Base-by-base conservation (phyloP, 2,888 invertebrate species). In the Itoplectis maculator region DNA sequence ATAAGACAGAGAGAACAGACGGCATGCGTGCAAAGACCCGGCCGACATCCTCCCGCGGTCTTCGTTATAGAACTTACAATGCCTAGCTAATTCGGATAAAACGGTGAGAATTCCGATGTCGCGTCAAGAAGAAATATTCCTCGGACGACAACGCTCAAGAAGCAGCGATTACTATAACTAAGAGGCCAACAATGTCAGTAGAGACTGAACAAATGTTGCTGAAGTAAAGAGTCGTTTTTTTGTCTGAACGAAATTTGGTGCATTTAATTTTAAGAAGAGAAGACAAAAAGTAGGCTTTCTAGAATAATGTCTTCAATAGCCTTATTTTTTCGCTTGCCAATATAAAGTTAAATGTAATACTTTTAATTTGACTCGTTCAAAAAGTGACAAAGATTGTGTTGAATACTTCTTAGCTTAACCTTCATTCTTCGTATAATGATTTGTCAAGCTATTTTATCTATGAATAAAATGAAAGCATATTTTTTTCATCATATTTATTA, bases 71-170 rank as follows among this genome's bases (percentile, higher is more conserved):
- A 79, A 68, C 61, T 54, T 81, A 79, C 83, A 87, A 86, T 87
- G 83, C 84, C 84, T 84, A 84, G 79, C 85, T 87, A 87, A 87
- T 87, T 86, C 83, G 83, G 75, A 86, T 86, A 85, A 86, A 84
- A 86, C 81, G 83, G 79, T 68, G 84, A 86, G 85, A 86, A 87
- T 87, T 86, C 86, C 86, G 82, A 85, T 86, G 86, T 87, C 86
- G 83, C 85, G 86, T 85, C 82, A 82, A 81, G 84, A 82, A 86
- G 86, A 87, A 84, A 85, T 85, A 87, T 83, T 76, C 75, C 66
- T 56, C 61, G 65, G 20, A 73, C 56, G 79, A 37, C 63, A 54
- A 68, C 65, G 74, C 45, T 76, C 47, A 68, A 74, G 72, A 54
- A 74, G 40, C 68, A 79, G 42, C 59, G 45, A 61, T 15, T 74